Conservation (phyloP, 2,888 invertebrate species). For the Pammene fasciana region DNA sequence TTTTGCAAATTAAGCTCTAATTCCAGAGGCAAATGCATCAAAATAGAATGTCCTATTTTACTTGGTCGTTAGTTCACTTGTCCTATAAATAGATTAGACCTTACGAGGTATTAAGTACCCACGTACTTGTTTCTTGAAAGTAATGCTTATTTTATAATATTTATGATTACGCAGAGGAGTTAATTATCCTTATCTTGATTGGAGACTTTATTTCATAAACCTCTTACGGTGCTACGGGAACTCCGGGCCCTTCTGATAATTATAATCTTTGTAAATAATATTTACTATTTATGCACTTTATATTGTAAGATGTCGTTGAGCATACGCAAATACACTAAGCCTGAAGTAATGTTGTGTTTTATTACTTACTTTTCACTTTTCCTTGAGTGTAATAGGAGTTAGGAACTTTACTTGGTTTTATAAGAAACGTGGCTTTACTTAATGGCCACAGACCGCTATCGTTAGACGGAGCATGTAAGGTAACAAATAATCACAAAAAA, state of each 20-base stretch:
- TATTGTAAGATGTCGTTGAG: conserved; percentile 64
- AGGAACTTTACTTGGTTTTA: conserved; percentile 28
- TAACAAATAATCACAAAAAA: no score
- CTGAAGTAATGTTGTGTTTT: conserved; percentile 38
- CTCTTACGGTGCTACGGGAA: background rate
- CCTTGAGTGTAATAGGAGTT: conserved; percentile 26
- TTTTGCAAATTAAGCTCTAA: no score
- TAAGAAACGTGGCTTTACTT: background rate
- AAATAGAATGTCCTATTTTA: no score
- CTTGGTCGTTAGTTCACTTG: no score
- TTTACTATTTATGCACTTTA: conserved; percentile 80
- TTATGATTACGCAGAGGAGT: no score
- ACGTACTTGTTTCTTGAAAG: no score
- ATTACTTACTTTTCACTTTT: conserved; percentile 17
- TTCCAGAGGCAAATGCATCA: no score
- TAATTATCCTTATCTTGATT: no score
- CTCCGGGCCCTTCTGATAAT: conserved; percentile 16
- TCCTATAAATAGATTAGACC: no score
- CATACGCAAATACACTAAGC: conserved; percentile 65
- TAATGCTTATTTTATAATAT: no score
- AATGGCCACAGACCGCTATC: background rate
- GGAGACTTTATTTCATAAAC: background rate
- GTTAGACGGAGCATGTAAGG: background rate
- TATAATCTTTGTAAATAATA: conserved; percentile 68
- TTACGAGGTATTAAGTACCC: no score